phyloP scores from a whole-genome alignment of 2,797 vertebrate genomes.

The Arctocebus calabarensis region DNA sequence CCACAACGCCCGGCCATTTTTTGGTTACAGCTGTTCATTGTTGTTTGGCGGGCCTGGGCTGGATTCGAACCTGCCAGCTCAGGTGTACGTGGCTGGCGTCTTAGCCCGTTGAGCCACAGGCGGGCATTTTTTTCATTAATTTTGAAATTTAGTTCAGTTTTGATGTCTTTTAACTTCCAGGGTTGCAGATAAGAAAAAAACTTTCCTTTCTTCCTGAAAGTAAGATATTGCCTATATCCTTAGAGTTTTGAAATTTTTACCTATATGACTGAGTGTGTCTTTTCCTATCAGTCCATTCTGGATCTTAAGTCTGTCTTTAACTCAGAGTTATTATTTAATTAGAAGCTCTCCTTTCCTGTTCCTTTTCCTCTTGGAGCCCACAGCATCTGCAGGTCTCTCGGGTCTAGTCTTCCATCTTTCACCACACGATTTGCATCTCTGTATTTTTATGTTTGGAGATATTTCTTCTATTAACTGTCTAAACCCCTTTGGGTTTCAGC shows the following conservation, averaged over 20 bases:
- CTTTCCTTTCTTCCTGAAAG: slow-evolving; percentile 35
- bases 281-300: background rate
- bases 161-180: slow-evolving; percentile 38
- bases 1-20: too few species aligned
- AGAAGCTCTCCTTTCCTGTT: background rate
- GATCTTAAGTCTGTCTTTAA: slow-evolving; percentile 16
- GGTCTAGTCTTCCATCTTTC: slow-evolving; percentile 16
- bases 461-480: slow-evolving; percentile 47
- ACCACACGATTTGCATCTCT: slow-evolving; percentile 69
- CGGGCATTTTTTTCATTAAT: background rate
- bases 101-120: too few species aligned
- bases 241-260: slow-evolving; percentile 9
- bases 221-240: background rate
- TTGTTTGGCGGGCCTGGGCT: too few species aligned
- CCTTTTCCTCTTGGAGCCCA: slow-evolving; percentile 38
- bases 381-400: slow-evolving; percentile 22
- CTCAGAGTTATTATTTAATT: slow-evolving; percentile 23
- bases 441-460: slow-evolving; percentile 68
- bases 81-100: too few species aligned
- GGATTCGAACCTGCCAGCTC: too few species aligned
- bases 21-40: too few species aligned
- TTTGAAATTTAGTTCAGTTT: background rate
- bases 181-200: background rate
- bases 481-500: background rate
- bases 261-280: background rate